phyloP scores from a whole-genome alignment of 2,113 vertebrate species.

The Machaerirhynchus nigripectus region DNA sequence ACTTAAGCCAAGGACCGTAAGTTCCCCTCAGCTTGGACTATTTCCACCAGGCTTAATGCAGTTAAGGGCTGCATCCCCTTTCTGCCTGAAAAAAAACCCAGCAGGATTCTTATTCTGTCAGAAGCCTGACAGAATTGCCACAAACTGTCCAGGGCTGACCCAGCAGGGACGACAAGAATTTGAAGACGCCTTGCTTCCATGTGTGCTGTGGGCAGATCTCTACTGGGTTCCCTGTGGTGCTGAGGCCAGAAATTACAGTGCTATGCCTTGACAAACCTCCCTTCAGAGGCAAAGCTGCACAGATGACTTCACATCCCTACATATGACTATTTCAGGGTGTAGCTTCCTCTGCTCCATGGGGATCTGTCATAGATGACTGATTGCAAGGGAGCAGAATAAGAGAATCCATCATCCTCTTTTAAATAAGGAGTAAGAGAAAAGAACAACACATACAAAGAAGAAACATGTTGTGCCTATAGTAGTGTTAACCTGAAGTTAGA shows the following conservation, averaged over 20 bases:
- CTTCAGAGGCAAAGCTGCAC: neutral
- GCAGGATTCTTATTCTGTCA: neutral
- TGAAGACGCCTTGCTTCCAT: neutral
- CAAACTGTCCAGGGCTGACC: neutral
- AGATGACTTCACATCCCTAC: neutral
- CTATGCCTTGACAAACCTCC: neutral
- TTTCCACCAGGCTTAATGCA: neutral
- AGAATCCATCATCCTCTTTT: neutral
- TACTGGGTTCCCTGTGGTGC: neutral
- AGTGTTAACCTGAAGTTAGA: neutral
- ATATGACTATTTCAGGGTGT: constrained; percentile 11
- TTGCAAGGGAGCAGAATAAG: neutral
- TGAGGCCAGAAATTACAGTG: neutral
- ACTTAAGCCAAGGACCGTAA: neutral
- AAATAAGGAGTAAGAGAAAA: neutral
- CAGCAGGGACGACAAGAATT: neutral
- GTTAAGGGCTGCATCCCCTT: neutral
- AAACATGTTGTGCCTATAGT: neutral
- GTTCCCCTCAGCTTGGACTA: neutral
- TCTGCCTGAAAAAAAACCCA: neutral
- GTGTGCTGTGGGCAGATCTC: neutral
- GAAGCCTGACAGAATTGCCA: neutral
- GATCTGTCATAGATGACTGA: neutral
- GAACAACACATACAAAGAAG: neutral
- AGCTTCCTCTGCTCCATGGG: neutral